Evolutionary conservation across 1,140 invertebrate genomes (phyloP), one percentile per base, ranked within the genome.

Genomic region (Formica selysi): DNA sequence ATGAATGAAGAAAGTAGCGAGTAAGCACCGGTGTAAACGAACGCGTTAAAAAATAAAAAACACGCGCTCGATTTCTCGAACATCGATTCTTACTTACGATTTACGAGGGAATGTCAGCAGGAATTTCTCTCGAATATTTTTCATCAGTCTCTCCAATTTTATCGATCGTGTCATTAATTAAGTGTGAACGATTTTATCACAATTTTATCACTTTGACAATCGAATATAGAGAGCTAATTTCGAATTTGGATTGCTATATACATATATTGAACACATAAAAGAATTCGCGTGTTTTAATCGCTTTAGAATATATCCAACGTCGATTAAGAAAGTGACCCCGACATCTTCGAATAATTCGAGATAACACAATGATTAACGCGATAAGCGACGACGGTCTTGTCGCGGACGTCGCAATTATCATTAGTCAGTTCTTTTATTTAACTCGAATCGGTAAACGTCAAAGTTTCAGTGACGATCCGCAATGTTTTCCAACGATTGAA

Each of bases 341-440:
- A 36, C 38, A 32, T 22, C 16, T 79, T 86, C 13, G 6, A 59
- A 19, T 22, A 48, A 80, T 85, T 65, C 19, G 57, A 29, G 62
- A 84, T 83, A 85, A 64, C 48, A 13, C n/a, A 38, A 78, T 41
- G 81, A 67, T 64, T 80, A 29, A 57, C 48, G 36, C 61, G 88
- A 89, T 89, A 86, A 86, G 73, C 8, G 22, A 16, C 48, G 38
- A 54, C 19, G 6, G 16, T 26, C 13, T 85, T 65, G 29, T 13
- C 5, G 26, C 22, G 51, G 22, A 71, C 54, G 26, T 68, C 67
- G 22, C 26, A 70, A 51, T 80, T 86, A 80, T 76, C 70, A 36
- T 16, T 68, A 76, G 2, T 70, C 29, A 68, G 29, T 80, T 51
- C 32, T 88, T 16, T 22, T 65, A 54, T 54, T 19, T 8, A 10